Evolutionary conservation across 2,888 invertebrate species (phyloP), one percentile per base, ranked within the genome.

Genomic region (Arrhopalites spinosus): DNA sequence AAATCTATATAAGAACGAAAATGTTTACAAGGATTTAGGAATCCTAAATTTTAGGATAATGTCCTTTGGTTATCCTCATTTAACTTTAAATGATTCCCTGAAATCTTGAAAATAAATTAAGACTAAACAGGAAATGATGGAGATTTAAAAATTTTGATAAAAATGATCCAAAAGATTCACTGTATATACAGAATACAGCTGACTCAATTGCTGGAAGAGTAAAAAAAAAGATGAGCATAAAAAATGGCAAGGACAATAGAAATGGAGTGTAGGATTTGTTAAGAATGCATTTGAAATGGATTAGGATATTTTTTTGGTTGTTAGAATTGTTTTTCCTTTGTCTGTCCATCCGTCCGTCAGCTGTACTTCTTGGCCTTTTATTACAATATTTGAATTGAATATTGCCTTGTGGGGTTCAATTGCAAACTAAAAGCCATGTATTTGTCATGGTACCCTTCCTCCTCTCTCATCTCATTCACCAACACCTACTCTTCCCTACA

Each of bases 371-470:
- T 59, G 59, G 23, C 25, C 59, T 59, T 59, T 36, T 36, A 36
- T 36, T n/a, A n/a, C n/a, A 36, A 3, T 27, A 59, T 59, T 59
- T 59, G 59, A 59, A 25, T 59, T 59, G 59, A 23, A 59, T 25
- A 59, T 59, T 25, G 59, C 59, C 13, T 27, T 59, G 59, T 15
- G 2, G n/a, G 50, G 50, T 13, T 59, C 15, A 29, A 71, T 30
- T 71, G 59, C 23, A 66, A 64, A 64, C 64, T 64, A 53, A 73
- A 73, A 66, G 73, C 73, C 66, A 13, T 73, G 50, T 66, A 70
- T 70, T 70, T 25, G 70, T 70, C 70, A 70, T 70, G 70, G 70
- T 70, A 56, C 56, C 2, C 70, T n/a, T n/a, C n/a, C n/a, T n/a
- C 11, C 20, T 45, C n/a, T 2, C 23, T 59, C 23, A 23, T 23